These are phyloP conservation scores for Oryzias javanicus DNA, from an alignment of 2,113 vertebrate genomes.

Conservation along the genomic window DNA sequence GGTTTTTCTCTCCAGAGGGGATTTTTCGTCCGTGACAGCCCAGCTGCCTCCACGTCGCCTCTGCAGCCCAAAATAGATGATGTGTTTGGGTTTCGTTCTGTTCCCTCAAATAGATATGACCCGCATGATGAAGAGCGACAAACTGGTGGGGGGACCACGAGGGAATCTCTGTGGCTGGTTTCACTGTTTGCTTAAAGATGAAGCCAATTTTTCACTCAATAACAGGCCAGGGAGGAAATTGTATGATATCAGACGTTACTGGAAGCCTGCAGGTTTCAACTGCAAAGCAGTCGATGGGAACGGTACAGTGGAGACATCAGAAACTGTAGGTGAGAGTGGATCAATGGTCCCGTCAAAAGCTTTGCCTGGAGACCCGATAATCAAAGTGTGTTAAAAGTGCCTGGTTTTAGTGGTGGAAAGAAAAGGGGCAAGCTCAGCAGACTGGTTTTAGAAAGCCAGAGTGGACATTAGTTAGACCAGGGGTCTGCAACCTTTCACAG, in stretches of 20 bases:
- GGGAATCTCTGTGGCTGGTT: background rate
- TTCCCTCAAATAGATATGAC: background rate
- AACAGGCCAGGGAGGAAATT: background rate
- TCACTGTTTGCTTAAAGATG: background rate
- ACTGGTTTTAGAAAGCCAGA: too few species aligned
- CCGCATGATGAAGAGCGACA: background rate
- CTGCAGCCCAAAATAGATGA: background rate
- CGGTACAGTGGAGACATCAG: background rate
- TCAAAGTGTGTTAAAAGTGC: conserved; percentile 15
- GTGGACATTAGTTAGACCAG: too few species aligned
- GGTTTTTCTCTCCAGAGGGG: background rate
- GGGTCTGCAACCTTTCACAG: too few species aligned
- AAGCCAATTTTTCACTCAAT: background rate
- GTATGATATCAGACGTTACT: background rate
- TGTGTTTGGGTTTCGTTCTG: background rate
- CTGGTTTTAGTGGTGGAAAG: background rate
- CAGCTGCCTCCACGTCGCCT: too few species aligned
- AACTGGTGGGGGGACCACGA: background rate
- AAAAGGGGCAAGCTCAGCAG: background rate
- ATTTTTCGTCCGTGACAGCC: background rate
- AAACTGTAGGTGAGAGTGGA: conserved; percentile 8
- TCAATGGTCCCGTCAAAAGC: conserved; percentile 34
- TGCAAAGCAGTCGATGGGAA: conserved; percentile 7
- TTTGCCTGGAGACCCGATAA: conserved; percentile 4
- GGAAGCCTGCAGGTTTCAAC: background rate